A percentile compares a stretch with the other conserved stretches of the same genome.
phyloP scores from a whole-genome alignment of 2,113 vertebrate genomes.

The Corythornis madagascariensis region DNA sequence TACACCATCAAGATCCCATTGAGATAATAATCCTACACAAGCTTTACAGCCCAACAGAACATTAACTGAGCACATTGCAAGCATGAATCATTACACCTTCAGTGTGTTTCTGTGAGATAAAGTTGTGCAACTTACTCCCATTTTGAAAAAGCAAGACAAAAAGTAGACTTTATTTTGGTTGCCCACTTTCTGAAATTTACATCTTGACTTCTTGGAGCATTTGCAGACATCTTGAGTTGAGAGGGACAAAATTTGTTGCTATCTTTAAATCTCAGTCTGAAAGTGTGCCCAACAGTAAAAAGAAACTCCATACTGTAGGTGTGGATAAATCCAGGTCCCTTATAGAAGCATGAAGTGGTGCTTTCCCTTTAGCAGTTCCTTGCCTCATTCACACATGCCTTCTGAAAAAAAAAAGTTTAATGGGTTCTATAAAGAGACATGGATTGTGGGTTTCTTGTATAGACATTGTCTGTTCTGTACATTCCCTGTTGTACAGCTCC shows the following conservation, averaged over 20 bases:
- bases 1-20: not conserved
- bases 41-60: not conserved
- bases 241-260: not conserved
- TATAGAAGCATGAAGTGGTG: not conserved
- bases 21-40: not conserved
- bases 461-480: not conserved
- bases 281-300: not conserved
- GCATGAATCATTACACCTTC: not conserved
- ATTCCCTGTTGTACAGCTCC: not conserved
- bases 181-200: not conserved
- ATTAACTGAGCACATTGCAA: not conserved
- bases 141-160: not conserved
- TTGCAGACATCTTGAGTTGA: not conserved
- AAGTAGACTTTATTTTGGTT: not conserved
- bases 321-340: not conserved
- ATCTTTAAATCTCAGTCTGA: not conserved
- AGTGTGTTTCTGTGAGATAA: not conserved
- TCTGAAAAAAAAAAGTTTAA: not conserved
- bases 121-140: not conserved
- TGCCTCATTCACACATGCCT: not conserved
- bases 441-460: not conserved
- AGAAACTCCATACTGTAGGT: not conserved
- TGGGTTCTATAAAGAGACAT: not conserved
- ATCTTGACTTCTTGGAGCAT: not conserved
- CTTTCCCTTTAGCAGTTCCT: not conserved